Evolutionary conservation across 2,797 vertebrate species (phyloP), one percentile per base, ranked within the genome.

Genomic region (Argya squamiceps): DNA sequence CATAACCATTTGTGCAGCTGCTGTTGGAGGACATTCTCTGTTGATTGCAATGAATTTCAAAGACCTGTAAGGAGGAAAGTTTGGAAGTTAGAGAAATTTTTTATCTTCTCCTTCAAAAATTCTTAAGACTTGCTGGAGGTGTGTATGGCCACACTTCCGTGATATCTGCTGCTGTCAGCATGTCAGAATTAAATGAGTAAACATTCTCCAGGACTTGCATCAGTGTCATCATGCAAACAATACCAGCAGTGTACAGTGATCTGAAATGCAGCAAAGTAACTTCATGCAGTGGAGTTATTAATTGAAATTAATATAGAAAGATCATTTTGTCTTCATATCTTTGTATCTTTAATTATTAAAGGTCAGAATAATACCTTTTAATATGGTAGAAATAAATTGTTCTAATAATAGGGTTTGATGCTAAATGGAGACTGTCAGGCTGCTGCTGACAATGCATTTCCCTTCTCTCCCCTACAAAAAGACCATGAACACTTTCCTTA

Each of bases 321-420:
- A 68, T 49, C 8, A 50, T 81, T 90, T 92, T 59, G 36, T 46
- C 49, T 86, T 90, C 12, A 1, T 85, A 67, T 77, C 69, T 88
- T 81, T 86, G 22, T 83, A 85, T 93, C 82, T 81, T 29, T 91
- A 89, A 82, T 95, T 91, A 74, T 52, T 29, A 80, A 49, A 84
- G 69, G 80, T 94, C 44, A 60, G 34, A 90, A 74, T 75, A 90
- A 58, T 43, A 60, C 47, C 44, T 88, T 83, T 80, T 83, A 92
- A 80, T 88, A 65, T 6, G 43, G 53, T 49, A 84, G 68, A 77
- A 82, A 89, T 69, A 88, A 88, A 92, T 78, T 84, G 27, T 88
- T 44, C 20, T 89, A 67, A 80, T 88, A 83, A 50, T 70, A 80
- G 65, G 65, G 49, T 78, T 93, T 95, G 44, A 30, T 89, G 53